Percentiles rank a stretch among this genome's conserved stretches.
Conservation (phyloP, 2,113 vertebrate genomes). For the Bostrychus sinensis region DNA sequence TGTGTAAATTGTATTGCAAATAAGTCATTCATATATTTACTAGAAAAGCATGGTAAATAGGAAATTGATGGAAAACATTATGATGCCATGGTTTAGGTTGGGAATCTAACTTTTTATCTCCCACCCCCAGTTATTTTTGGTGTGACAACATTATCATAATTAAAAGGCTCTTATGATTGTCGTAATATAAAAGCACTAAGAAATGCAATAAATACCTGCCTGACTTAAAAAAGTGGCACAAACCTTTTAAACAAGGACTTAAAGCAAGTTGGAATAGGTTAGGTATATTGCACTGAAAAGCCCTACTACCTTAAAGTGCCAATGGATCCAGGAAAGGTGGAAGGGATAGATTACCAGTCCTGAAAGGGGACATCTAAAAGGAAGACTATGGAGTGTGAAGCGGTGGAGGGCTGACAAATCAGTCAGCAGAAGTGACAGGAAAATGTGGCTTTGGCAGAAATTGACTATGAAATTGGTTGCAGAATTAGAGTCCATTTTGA, state of each 20-base stretch:
- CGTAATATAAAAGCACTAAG: too few species aligned
- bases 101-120: too few species aligned
- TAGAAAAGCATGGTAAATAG: too few species aligned
- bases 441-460: constrained; percentile 60
- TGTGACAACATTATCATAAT: too few species aligned
- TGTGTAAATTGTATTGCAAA: too few species aligned
- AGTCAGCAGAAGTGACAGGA: constrained; percentile 58
- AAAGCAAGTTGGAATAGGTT: constrained; percentile 35
- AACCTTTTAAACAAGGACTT: constrained; percentile 38
- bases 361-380: constrained; percentile 44
- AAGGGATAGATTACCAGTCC: constrained; percentile 39
- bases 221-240: too few species aligned
- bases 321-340: constrained; percentile 24
- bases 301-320: constrained; percentile 17
- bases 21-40: too few species aligned
- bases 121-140: too few species aligned
- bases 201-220: too few species aligned
- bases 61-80: too few species aligned
- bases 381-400: constrained; percentile 38
- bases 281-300: constrained; percentile 28
- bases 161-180: too few species aligned
- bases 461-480: constrained; percentile 54
- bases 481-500: constrained; percentile 47
- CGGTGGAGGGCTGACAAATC: constrained; percentile 58
- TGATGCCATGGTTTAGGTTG: too few species aligned